Percentiles rank a stretch among this genome's conserved stretches.
Evolutionary conservation across 30 jellyfish, hydroid and myxozoan species (phyloP).

Genomic region (Cassiopea xamachana): DNA sequence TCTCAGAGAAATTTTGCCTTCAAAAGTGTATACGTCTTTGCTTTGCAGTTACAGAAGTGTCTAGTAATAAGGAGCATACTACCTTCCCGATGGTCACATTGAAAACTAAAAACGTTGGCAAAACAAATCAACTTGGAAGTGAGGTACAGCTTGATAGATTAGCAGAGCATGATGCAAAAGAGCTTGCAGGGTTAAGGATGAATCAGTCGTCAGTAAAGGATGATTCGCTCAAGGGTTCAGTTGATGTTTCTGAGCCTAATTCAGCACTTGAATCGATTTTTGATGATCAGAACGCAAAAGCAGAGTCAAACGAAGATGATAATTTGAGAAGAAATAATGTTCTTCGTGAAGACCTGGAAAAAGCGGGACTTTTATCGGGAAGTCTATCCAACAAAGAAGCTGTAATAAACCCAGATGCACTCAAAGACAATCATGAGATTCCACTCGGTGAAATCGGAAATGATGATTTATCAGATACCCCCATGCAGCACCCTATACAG

Average conservation of each 20-base stretch:
- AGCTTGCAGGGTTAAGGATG: neutral
- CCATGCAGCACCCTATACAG: neutral
- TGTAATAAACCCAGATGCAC: neutral
- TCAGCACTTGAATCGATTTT: constrained; percentile 21
- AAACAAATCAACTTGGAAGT: no score
- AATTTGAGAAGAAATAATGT: constrained; percentile 1
- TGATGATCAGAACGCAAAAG: neutral
- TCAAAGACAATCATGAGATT: neutral
- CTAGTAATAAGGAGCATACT: no score
- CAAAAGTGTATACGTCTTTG: no score
- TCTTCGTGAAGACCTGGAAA: constrained; percentile 47
- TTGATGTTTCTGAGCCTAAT: neutral
- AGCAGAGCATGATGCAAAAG: neutral
- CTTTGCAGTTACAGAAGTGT: no score
- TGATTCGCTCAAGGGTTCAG: neutral
- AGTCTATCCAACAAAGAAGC: neutral
- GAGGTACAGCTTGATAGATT: no score
- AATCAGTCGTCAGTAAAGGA: neutral
- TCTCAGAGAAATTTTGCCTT: no score
- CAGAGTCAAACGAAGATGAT: neutral
- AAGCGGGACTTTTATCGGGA: constrained; percentile 21
- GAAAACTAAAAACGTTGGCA: no score
- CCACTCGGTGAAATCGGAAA: neutral
- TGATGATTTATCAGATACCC: neutral
- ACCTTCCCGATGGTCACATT: no score